Evolutionary conservation across 1,140 invertebrate genomes (phyloP), one percentile per base, ranked within the genome.

Genomic region (Cephus cinctus): DNA sequence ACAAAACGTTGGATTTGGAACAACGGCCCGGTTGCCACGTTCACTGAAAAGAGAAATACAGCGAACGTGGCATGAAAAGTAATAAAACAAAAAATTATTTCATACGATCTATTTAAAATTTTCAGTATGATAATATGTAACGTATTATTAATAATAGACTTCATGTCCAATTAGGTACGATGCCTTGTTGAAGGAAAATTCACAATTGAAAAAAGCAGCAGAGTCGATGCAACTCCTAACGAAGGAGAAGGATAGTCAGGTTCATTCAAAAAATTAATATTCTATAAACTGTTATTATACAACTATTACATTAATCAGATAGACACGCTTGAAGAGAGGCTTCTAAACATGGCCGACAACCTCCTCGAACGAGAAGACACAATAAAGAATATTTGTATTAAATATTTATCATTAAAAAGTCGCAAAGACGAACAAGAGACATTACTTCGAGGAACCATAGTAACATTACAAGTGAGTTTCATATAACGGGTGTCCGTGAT

Each of bases 161-260:
- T 27, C 21, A 43, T 45, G 45, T 30, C 25, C 45, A 14, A 1
- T 20, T 16, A 67, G 64, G 34, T 67, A 67, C n/a, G 65, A 67
- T 11, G 42, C 59, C 23, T 20, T 67, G 16, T 49, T 67, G 19
- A 35, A 36, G 20, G 38, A 59, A 30, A 67, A 60, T 16, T 43
- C 63, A 1, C 50, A 47, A 32, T 41, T 63, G n/a, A 60, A 44
- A 21, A 47, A 41, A 14, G 30, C 63, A 27, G 38, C 63, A n/a
- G 22, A 15, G 1, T 9, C 14, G 0, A 44, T 48, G 19, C 36
- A 66, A 19, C 6, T 14, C 1, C n/a, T 42, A 4, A 22, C 59
- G 6, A 41, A 54, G 36, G 50, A 58, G 12, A 63, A 56, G 20
- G 31, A 45, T 11, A 44, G 43, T 5, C 47, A 65, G 47, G 63